Base-by-base conservation (phyloP, 1,140 invertebrate species). In the Neomicropteryx cornuta region DNA sequence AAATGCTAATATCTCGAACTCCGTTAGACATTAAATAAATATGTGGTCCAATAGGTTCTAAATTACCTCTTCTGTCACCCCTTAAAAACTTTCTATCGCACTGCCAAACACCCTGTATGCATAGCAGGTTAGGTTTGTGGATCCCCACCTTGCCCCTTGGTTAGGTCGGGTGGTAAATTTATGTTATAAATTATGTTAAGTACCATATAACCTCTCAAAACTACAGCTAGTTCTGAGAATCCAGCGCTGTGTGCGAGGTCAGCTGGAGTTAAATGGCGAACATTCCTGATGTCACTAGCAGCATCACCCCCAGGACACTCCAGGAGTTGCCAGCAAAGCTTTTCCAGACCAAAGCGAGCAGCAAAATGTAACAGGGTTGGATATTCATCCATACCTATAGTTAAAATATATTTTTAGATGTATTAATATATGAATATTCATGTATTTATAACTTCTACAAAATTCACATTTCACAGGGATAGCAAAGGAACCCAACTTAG, bases 351-450 rank as follows among this genome's bases (percentile, higher is more conserved):
- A 56, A 86, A 89, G 35, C 79, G 75, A 1, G 87, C 86, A 1
- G 87, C 81, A 58, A 91, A 93, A 54, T 94, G 89, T 5, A 94
- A 64, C 17, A 92, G 56, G 0, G 87, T 92, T 2, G 89, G 89
- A 52, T 84, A 83, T 51, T 90, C 85, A 55, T 88, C 84, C 14
- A 76, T 72, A 53, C 76, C 81, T 82, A 29, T 13, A 45, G 47
- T 42, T 6, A 35, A 35, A 20, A 35, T 5, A 32, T 17, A 14
- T 33, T 33, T 3, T 11, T 14, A 11, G 5, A 13, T 33, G n/a
- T 2, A 13, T 33, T 33, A 14, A 18, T 33, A 14, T 17, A 3
- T n/a, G n/a, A n/a, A n/a, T n/a, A n/a, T n/a, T n/a, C n/a, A n/a
- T n/a, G 18, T 27, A 37, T 17, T 3, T 36, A 17, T 2, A 30